Evolutionary conservation across 2,113 vertebrate species (phyloP).

Genomic region (Salvelinus fontinalis): DNA sequence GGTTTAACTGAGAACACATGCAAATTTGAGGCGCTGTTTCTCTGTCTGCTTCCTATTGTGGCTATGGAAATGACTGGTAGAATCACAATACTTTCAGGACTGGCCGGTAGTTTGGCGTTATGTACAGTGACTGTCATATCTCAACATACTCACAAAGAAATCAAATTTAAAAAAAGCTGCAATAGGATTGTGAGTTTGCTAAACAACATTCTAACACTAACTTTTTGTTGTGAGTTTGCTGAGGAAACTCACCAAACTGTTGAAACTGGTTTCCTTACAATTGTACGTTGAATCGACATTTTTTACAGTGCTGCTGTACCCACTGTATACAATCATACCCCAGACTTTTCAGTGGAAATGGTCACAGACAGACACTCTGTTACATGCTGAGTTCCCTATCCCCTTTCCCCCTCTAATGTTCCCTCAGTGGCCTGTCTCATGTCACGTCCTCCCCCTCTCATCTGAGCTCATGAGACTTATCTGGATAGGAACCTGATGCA

Average conservation of each 20-base stretch:
- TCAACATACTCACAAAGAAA: too few relatives aligned
- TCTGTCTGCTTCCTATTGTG: constrained; percentile 18
- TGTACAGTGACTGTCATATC: neutral
- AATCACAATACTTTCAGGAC: constrained; percentile 14
- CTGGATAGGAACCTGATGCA: constrained; percentile 8
- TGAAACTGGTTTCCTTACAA: too few relatives aligned
- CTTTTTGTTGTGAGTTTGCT: too few relatives aligned
- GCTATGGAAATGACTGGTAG: constrained; percentile 60
- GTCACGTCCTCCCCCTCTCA: neutral
- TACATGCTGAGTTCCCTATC: constrained; percentile 37
- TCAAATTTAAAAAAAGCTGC: too few relatives aligned
- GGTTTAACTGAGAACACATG: constrained; percentile 47
- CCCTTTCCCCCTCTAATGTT: neutral
- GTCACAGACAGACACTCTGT: constrained; percentile 9
- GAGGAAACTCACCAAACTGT: too few relatives aligned
- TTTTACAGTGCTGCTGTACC: too few relatives aligned
- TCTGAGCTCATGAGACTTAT: constrained; percentile 1
- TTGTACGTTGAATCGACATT: too few relatives aligned
- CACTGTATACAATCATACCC: neutral
- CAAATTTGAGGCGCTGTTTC: constrained; percentile 42
- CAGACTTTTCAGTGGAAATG: neutral
- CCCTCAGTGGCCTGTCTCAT: neutral
- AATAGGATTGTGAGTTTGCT: too few relatives aligned
- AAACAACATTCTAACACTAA: too few relatives aligned
- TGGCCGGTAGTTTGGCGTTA: neutral